Evolutionary conservation across 2,113 vertebrate genomes (phyloP).

Genomic region (Sitta europaea): DNA sequence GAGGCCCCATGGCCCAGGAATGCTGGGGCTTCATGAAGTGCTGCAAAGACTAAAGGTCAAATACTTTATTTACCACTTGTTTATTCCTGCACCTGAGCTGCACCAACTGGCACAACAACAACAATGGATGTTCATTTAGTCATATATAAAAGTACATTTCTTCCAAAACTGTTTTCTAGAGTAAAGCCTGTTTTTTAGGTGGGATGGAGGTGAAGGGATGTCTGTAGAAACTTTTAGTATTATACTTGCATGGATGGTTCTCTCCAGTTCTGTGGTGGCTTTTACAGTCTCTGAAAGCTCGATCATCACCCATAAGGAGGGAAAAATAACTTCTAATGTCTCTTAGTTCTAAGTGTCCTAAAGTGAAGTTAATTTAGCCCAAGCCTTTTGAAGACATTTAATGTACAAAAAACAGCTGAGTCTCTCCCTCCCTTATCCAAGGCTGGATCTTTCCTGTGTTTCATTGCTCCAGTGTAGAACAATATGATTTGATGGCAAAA

Average conservation of each 20-base stretch:
- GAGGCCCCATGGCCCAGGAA: neutral
- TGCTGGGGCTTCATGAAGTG: neutral
- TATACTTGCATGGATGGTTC: neutral
- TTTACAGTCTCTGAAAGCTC: neutral
- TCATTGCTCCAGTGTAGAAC: neutral
- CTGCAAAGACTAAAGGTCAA: neutral
- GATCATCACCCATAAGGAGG: neutral
- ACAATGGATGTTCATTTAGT: neutral
- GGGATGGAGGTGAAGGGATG: neutral
- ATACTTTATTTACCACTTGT: neutral
- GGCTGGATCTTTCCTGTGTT: neutral
- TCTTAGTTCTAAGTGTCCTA: neutral
- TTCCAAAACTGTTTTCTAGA: neutral
- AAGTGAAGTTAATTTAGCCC: neutral
- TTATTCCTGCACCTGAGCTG: neutral
- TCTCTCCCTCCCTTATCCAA: neutral
- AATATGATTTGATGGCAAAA: neutral
- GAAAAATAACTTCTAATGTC: neutral
- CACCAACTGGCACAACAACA: neutral
- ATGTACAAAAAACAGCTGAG: neutral
- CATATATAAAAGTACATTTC: neutral
- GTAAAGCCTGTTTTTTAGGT: neutral
- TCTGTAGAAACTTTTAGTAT: neutral
- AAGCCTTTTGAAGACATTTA: neutral
- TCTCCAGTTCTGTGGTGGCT: neutral